phyloP scores from a whole-genome alignment of 1,140 invertebrate genomes.

The Brachystomella parvula region DNA sequence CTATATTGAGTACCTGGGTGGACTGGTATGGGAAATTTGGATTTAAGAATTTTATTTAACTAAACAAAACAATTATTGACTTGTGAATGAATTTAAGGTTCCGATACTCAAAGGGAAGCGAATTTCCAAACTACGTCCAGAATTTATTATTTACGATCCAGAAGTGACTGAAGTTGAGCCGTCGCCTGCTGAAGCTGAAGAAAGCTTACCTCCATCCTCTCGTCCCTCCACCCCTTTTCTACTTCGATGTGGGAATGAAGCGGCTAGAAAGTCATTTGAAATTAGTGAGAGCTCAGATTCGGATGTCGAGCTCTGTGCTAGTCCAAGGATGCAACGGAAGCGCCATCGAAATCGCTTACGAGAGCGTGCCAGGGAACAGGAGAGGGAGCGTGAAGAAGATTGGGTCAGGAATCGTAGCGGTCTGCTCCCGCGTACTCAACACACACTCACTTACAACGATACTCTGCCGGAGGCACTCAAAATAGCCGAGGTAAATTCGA shows the following conservation, averaged over 20 bases:
- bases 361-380: slow-evolving; percentile 48
- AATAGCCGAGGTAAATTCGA: slow-evolving; percentile 2
- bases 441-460: slow-evolving; percentile 35
- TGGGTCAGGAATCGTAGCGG: slow-evolving; percentile 27
- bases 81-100: slow-evolving; percentile 45
- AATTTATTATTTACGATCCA: slow-evolving; percentile 97
- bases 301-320: slow-evolving; percentile 61
- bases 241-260: too few relatives aligned
- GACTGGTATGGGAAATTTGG: slow-evolving; percentile 53
- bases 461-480: slow-evolving; percentile 30
- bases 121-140: slow-evolving; percentile 91
- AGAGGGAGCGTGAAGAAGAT: slow-evolving; percentile 46
- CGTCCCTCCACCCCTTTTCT: neutral
- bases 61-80: neutral
- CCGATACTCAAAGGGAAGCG: slow-evolving; percentile 91
- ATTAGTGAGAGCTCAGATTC: slow-evolving; percentile 65
- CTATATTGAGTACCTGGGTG: slow-evolving; percentile 89
- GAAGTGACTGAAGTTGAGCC: slow-evolving; percentile 53
- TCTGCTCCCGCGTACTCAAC: slow-evolving; percentile 23
- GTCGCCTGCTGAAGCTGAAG: neutral
- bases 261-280: slow-evolving; percentile 21
- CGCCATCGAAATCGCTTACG: slow-evolving; percentile 39
- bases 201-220: neutral
- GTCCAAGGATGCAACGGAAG: slow-evolving; percentile 45
- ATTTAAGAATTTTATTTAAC: neutral